Evolutionary conservation across 2,113 vertebrate species (phyloP).

Genomic region (Sinocyclocheilus anshuiensis): DNA sequence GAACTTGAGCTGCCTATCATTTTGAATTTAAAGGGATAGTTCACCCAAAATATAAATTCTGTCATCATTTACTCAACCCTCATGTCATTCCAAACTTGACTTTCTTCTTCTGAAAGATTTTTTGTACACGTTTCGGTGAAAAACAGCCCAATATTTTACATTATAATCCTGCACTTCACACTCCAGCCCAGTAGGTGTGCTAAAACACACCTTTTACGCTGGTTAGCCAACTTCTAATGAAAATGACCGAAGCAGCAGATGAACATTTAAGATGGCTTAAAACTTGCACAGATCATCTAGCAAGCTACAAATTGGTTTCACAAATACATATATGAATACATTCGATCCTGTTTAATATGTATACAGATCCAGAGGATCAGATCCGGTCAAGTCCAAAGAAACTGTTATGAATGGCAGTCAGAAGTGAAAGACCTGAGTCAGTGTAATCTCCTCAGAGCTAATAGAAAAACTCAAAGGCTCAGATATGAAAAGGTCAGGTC

Average conservation of each 20-base stretch:
- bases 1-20: not conserved
- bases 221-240: no score
- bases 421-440: constrained; percentile 23
- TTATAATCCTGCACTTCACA: no score
- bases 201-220: no score
- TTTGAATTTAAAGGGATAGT: not conserved
- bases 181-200: no score
- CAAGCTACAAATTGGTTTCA: not conserved
- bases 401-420: constrained; percentile 40
- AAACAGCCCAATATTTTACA: not conserved
- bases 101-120: not conserved
- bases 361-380: not conserved
- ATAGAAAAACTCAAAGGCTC: constrained; percentile 50
- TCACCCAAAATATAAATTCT: not conserved
- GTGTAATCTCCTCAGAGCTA: constrained; percentile 48
- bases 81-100: not conserved
- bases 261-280: not conserved
- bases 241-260: no score
- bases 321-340: not conserved
- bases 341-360: not conserved
- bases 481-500: constrained; percentile 56
- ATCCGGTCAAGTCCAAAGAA: constrained; percentile 20
- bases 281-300: not conserved
- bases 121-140: not conserved
- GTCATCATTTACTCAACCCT: no score